Percentiles rank a stretch among this genome's conserved stretches.
phyloP scores from a whole-genome alignment of 2,888 invertebrate species.

The Drosophila greeni region DNA sequence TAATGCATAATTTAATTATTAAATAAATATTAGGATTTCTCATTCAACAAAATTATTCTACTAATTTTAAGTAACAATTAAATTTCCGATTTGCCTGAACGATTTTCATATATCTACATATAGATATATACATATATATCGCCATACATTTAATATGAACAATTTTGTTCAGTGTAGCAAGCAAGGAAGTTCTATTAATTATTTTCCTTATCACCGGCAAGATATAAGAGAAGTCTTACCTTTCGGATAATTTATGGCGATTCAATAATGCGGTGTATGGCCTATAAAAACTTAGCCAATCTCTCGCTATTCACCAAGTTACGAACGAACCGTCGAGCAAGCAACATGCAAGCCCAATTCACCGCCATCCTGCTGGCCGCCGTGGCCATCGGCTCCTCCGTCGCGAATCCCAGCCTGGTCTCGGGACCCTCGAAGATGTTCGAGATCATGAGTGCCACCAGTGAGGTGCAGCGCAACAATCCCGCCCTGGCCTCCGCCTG shows the following conservation, averaged over 20 bases:
- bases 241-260: neutral
- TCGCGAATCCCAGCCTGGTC: constrained; percentile 27
- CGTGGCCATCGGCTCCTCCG: constrained; percentile 18
- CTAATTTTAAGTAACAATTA: too few relatives aligned
- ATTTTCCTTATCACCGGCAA: constrained; percentile 17
- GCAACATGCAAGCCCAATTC: constrained; percentile 23
- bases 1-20: neutral
- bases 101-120: too few relatives aligned
- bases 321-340: constrained; percentile 34
- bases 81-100: too few relatives aligned
- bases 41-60: too few relatives aligned
- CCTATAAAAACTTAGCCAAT: constrained; percentile 22
- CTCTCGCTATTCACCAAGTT: constrained; percentile 17
- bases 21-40: neutral
- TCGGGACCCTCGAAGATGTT: constrained; percentile 51
- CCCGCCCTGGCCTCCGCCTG: constrained; percentile 43
- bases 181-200: constrained; percentile 1
- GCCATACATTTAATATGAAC: too few relatives aligned
- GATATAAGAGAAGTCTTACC: constrained; percentile 17
- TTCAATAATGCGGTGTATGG: neutral
- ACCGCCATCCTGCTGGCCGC: constrained; percentile 30
- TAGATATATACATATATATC: too few relatives aligned
- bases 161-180: neutral
- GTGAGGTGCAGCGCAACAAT: constrained; percentile 37
- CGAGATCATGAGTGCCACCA: constrained; percentile 53